These are phyloP conservation scores for Cylas formicarius DNA, from an alignment of 1,140 invertebrate genomes.

Conservation along the genomic window DNA sequence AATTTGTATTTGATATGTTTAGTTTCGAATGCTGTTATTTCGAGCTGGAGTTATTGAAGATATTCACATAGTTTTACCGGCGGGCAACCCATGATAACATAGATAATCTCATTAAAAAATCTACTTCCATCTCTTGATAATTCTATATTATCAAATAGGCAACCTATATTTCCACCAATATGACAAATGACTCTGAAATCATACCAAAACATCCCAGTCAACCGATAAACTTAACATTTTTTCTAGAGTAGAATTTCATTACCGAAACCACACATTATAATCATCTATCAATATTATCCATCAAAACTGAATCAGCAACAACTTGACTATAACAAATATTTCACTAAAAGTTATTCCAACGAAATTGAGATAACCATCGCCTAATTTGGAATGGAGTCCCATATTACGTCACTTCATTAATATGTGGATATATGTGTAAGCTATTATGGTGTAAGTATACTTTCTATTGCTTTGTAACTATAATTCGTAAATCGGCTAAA, in stretches of 20 bases:
- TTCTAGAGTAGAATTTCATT: too few relatives aligned
- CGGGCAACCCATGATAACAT: background rate
- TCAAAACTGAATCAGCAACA: slow-evolving; percentile 1
- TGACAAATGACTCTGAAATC: background rate
- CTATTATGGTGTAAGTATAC: slow-evolving; percentile 6
- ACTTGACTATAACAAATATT: slow-evolving; percentile 6
- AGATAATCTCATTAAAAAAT: slow-evolving; percentile 8
- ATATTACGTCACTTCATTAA: background rate
- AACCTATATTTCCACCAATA: background rate
- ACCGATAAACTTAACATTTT: too few relatives aligned
- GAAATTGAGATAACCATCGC: background rate
- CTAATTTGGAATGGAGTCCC: background rate
- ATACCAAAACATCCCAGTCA: too few relatives aligned
- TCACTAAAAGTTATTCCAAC: background rate
- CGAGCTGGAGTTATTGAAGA: slow-evolving; percentile 6
- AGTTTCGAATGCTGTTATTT: slow-evolving; percentile 7
- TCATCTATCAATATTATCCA: too few relatives aligned
- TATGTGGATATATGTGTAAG: background rate
- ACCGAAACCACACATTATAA: too few relatives aligned
- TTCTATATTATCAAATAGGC: background rate
- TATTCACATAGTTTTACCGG: background rate
- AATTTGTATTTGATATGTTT: slow-evolving; percentile 25
- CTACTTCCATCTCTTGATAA: background rate
- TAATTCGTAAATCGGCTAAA: background rate
- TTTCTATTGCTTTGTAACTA: slow-evolving; percentile 8